phyloP scores from a whole-genome alignment of 1,140 invertebrate genomes.

The Sipha flava region DNA sequence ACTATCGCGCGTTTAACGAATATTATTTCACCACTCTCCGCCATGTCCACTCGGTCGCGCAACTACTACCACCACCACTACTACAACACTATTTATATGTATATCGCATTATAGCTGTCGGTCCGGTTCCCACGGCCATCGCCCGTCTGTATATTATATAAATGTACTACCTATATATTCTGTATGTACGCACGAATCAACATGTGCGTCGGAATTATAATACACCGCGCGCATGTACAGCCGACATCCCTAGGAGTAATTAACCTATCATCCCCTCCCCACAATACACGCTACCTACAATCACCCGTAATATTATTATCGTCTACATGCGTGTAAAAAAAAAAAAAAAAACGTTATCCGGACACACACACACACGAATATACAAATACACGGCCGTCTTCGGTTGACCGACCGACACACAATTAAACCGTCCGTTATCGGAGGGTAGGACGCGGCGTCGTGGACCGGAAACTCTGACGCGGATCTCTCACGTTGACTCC shows the following conservation, averaged over 20 bases:
- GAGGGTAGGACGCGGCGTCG: not conserved
- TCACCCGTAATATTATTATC: not conserved
- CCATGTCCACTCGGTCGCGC: not conserved
- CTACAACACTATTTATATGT: not conserved
- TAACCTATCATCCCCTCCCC: conserved; percentile 2
- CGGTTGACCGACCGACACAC: not conserved
- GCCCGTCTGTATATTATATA: not conserved
- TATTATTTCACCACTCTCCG: not conserved
- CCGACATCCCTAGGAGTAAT: not conserved
- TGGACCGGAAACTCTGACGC: conserved; percentile 27
- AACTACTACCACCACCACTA: not conserved
- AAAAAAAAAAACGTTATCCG: not conserved
- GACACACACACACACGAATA: not conserved
- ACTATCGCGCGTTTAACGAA: not conserved
- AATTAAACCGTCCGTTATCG: not conserved
- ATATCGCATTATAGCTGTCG: not conserved
- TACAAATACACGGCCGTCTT: too few relatives aligned
- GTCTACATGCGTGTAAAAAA: not conserved
- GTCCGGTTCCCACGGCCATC: conserved; percentile 25
- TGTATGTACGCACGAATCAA: not conserved
- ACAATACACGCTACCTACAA: too few relatives aligned
- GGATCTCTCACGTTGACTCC: conserved; percentile 31
- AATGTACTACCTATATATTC: not conserved
- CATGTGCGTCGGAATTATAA: not conserved
- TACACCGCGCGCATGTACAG: not conserved